Base-by-base conservation (phyloP, 2,888 invertebrate genomes). In the Drosophila pseudotakahashii region DNA sequence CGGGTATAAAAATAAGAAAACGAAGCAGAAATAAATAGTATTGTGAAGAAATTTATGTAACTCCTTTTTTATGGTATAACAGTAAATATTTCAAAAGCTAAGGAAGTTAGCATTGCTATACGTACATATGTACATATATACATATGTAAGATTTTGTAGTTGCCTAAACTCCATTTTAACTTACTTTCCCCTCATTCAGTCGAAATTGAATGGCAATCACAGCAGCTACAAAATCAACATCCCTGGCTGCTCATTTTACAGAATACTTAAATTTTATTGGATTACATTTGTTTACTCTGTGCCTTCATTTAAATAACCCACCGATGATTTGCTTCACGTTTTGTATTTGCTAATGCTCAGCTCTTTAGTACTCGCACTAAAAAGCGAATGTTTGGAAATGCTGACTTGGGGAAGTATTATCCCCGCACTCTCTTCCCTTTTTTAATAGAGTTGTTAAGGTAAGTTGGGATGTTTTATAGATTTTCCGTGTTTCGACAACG, bases 361-460 rank as follows among this genome's bases (percentile, higher is more conserved):
- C 54, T 53, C 75, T 76, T 73, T 59, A 71, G 63, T 77, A 68
- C 39, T 45, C 44, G 44, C 75, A 68, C 52, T 78, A 66, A 77
- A 30, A 77, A 61, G 47, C 66, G 54, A 48, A 76, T 79, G 72
- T 78, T 81, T 82, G 77, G 77, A 82, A 81, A 80, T 75, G 66
- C 62, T 73, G 64, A 79, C 70, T 68, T 41, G 69, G 52, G 51
- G 50, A 62, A 66, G 63, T 61, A 67, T 44, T 60, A 30, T 54
- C 19, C 34, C 42, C 58, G 36, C 30, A 36, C 45, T 36, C 30
- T 53, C 36, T 30, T 30, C 36, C 36, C 34, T 48, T 58, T 71
- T 81, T 84, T 79, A 79, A 81, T 79, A 62, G 82, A 84, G 75
- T 75, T 81, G 82, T 81, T 79, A 76, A 84, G 85, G 85, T 82